Base-by-base conservation (phyloP, 2,888 invertebrate species). In the Phymatocera aterrima region DNA sequence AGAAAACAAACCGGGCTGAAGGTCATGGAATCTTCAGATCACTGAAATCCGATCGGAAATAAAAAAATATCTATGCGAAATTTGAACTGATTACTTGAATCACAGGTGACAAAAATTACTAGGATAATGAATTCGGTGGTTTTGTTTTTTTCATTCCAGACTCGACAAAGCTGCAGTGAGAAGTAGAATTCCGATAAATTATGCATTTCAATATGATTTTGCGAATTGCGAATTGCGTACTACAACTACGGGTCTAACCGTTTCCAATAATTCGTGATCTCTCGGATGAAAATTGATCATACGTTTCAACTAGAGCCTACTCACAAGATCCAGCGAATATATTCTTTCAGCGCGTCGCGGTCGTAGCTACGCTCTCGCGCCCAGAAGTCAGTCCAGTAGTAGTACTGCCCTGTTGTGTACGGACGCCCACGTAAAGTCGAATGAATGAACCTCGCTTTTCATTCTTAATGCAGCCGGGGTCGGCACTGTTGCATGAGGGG, bases 391-490 rank as follows among this genome's bases (percentile, higher is more conserved):
- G 18, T 12, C 48, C 48, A 34, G 8, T n/a, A 72, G 72, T 51
- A 72, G 72, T 72, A 51, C 34, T 2, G 51, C 18, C 34, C 72
- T 48, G 51, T 31, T 48, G 1, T 31, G 51, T 48, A 51, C 72
- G 51, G 72, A 31, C 72, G 72, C 72, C 72, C 51, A 72, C 72
- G 72, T 31, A 72, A 72, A 48, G 48, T 48, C 18, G 72, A 72
- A 48, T 72, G 48, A 72, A 72, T 72, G 72, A 72, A 72, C n/a
- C 31, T n/a, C 48, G 51, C 48, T 51, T 72, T 72, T 72, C 72
- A 72, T 72, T 72, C 72, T 72, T 72, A 72, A 72, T 72, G 43
- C 72, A 51, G 12, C 51, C 51, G 51, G 34, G 72, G 34, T 24
- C 31, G 21, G 31, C 18, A 18, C 46, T 72, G 43, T 51, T 72